A percentile compares a stretch with the other conserved stretches of the same genome.
These are phyloP conservation scores for Rhingia rostrata DNA, from an alignment of 2,888 invertebrate species.

Conservation along the genomic window DNA sequence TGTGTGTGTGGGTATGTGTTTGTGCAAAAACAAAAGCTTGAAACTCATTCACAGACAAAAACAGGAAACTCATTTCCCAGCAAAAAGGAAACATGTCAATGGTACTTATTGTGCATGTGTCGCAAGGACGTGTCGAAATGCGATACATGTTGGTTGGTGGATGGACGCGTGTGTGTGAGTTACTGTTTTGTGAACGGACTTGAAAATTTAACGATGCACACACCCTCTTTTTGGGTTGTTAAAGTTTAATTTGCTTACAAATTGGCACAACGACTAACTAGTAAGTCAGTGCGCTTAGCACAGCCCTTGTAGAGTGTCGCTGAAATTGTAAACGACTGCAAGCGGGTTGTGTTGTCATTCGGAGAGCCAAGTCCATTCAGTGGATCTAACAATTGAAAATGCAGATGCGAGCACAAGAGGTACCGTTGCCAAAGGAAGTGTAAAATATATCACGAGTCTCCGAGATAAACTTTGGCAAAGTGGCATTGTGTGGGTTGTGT, in stretches of 20 bases:
- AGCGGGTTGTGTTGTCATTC: neutral
- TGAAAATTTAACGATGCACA: slow-evolving; percentile 56
- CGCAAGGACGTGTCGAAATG: slow-evolving; percentile 56
- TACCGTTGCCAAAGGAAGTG: neutral
- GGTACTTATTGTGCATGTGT: slow-evolving; percentile 56
- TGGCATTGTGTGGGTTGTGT: neutral
- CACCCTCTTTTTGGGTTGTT: slow-evolving; percentile 35
- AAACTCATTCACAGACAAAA: slow-evolving; percentile 44
- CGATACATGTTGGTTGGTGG: neutral
- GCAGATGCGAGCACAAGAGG: neutral
- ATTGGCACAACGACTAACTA: slow-evolving; percentile 52
- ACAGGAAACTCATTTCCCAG: slow-evolving; percentile 71
- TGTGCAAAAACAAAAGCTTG: slow-evolving; percentile 2
- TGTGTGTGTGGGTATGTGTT: neutral
- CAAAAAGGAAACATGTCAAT: slow-evolving; percentile 72
- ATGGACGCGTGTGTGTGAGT: slow-evolving; percentile 5
- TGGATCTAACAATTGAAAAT: slow-evolving; percentile 5
- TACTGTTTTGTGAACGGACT: slow-evolving; percentile 31
- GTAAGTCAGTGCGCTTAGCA: neutral
- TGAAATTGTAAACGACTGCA: neutral
- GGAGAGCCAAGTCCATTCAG: slow-evolving; percentile 3
- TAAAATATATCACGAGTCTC: slow-evolving; percentile 1
- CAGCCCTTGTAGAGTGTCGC: neutral
- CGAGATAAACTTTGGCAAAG: neutral
- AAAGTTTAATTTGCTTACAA: slow-evolving; percentile 63